Evolutionary conservation across 1,140 invertebrate species (phyloP).

Genomic region (Drosophila grimshawi): DNA sequence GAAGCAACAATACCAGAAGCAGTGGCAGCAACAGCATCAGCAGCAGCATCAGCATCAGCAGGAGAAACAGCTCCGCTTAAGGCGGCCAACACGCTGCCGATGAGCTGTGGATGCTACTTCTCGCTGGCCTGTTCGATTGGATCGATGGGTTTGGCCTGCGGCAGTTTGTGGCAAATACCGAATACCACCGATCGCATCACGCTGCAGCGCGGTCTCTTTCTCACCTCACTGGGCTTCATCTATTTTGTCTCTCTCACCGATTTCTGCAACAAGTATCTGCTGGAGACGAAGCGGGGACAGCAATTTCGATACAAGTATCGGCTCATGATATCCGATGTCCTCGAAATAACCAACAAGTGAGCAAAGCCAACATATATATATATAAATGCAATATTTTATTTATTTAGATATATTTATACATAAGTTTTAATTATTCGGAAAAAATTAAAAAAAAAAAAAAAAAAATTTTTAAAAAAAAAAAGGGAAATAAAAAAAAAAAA

Average conservation of each 20-base stretch:
- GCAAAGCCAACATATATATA: conserved; percentile 55
- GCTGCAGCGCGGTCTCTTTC: conserved; percentile 85
- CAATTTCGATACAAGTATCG: conserved; percentile 87
- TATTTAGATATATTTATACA: conserved; percentile 4
- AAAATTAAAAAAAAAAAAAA: no score
- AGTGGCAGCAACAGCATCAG: not conserved
- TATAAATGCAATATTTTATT: not conserved
- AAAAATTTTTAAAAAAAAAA: no score
- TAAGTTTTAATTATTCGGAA: no score
- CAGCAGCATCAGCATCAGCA: not conserved
- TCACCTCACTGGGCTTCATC: conserved; percentile 87
- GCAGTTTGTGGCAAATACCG: conserved; percentile 79
- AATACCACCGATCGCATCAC: conserved; percentile 85
- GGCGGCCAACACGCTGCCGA: conserved; percentile 10
- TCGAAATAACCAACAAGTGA: conserved; percentile 90
- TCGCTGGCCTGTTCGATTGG: conserved; percentile 83
- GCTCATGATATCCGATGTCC: conserved; percentile 87
- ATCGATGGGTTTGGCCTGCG: conserved; percentile 80
- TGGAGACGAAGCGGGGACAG: conserved; percentile 86
- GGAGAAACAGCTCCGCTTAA: not conserved
- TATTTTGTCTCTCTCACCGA: conserved; percentile 88
- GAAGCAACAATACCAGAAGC: not conserved
- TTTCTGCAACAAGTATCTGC: conserved; percentile 86
- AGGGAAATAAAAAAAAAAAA: no score
- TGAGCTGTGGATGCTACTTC: conserved; percentile 72